A percentile compares a stretch with the other conserved stretches of the same genome.
Conservation (phyloP, 2,797 vertebrate genomes). For the Champsocephalus gunnari region DNA sequence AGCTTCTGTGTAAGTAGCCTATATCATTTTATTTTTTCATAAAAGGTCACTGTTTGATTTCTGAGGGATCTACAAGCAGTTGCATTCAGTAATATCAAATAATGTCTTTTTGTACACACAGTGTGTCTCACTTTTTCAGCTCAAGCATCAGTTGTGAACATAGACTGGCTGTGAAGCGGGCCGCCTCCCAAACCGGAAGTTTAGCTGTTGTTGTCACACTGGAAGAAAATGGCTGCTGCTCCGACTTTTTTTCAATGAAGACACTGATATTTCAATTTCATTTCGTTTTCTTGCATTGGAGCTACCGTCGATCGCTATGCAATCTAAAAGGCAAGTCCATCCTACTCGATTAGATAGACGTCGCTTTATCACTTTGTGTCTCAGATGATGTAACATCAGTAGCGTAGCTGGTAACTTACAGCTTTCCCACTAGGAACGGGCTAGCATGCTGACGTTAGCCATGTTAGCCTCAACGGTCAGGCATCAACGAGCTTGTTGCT, state of each 20-base stretch:
- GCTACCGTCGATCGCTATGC: conserved; percentile 80
- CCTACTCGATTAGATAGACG: conserved; percentile 38
- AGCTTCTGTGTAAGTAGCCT: background rate
- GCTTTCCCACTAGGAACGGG: conserved; percentile 64
- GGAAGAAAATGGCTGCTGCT: conserved; percentile 89
- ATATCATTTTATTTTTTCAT: background rate
- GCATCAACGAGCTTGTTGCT: conserved; percentile 79
- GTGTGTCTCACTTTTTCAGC: background rate
- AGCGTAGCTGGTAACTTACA: conserved; percentile 74
- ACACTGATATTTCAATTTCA: conserved; percentile 82
- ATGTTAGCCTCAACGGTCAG: conserved; percentile 69
- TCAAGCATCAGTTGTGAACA: conserved; percentile 4
- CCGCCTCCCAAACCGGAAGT: conserved; percentile 83
- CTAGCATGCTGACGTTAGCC: conserved; percentile 78
- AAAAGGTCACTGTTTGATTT: background rate
- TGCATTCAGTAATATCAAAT: background rate
- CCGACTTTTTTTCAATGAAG: conserved; percentile 88
- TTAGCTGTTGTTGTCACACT: conserved; percentile 90
- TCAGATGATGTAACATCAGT: conserved; percentile 38
- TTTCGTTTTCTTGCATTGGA: conserved; percentile 75
- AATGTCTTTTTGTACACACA: background rate
- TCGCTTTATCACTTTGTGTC: conserved; percentile 37
- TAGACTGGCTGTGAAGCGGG: background rate
- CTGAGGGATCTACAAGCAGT: background rate
- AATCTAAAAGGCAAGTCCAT: conserved; percentile 80